phyloP scores from a whole-genome alignment of 2,113 vertebrate species.

The Nymphicus hollandicus region DNA sequence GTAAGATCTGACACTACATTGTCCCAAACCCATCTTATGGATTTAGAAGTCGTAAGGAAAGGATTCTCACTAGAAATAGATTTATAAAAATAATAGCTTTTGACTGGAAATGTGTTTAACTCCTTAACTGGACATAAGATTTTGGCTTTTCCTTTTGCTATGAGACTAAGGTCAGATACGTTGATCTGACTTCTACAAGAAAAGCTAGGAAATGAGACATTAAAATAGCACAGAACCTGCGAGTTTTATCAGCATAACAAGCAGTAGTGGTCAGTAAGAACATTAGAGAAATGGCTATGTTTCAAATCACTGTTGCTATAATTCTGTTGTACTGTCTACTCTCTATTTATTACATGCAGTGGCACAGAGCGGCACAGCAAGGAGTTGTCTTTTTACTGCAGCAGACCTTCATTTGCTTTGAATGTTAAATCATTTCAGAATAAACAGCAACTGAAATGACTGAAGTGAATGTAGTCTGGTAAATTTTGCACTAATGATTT shows the following conservation, averaged over 20 bases:
- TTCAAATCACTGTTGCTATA: not conserved
- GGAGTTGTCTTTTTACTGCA: conserved; percentile 8
- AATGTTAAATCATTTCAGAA: conserved; percentile 43
- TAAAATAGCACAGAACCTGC: not conserved
- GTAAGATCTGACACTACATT: not conserved
- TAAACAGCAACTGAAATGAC: conserved; percentile 20
- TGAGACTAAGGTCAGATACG: not conserved
- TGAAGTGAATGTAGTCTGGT: not conserved
- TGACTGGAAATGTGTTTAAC: not conserved
- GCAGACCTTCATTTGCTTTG: conserved; percentile 25
- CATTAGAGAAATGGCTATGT: not conserved
- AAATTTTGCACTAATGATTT: conserved; percentile 48
- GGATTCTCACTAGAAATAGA: not conserved
- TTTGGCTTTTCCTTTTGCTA: not conserved
- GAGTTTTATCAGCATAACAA: not conserved
- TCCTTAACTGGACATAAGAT: not conserved
- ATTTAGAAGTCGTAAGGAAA: not conserved
- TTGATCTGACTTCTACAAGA: not conserved
- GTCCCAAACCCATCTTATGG: not conserved
- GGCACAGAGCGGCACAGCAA: conserved; percentile 5
- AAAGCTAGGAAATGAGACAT: not conserved
- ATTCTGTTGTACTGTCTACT: not conserved
- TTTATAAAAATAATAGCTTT: not conserved
- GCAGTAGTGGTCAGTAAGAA: not conserved
- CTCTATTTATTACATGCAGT: not conserved